phyloP scores from a whole-genome alignment of 2,797 vertebrate genomes.

The Perodicticus potto region DNA sequence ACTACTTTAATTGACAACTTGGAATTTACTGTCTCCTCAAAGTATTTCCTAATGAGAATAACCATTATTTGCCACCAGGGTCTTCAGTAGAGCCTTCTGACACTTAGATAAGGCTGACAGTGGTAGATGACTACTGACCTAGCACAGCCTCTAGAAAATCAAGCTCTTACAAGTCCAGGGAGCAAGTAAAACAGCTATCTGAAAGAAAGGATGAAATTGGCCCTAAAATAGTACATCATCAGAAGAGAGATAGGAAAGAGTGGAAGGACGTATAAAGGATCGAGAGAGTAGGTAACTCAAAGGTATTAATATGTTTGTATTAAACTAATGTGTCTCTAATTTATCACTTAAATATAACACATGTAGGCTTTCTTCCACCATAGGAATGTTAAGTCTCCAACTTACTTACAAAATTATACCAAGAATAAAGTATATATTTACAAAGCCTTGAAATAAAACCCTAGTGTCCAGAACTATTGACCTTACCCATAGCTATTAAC shows the following conservation, averaged over 20 bases:
- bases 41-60: conserved; percentile 13
- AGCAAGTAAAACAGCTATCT: neutral
- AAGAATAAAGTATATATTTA: conserved; percentile 74
- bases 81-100: neutral
- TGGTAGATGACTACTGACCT: neutral
- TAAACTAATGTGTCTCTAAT: conserved; percentile 68
- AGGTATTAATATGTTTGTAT: neutral
- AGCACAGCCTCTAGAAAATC: conserved; percentile 5
- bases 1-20: neutral
- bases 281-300: neutral
- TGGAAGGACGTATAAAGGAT: neutral
- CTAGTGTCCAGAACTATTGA: conserved; percentile 61
- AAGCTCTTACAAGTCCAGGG: neutral
- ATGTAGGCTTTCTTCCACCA: conserved; percentile 76
- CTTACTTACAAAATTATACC: conserved; percentile 72
- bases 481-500: conserved; percentile 72
- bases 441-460: conserved; percentile 73
- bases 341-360: conserved; percentile 74
- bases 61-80: neutral
- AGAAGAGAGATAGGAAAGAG: neutral
- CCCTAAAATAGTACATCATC: neutral
- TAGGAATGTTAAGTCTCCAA: conserved; percentile 78
- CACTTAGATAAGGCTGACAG: neutral
- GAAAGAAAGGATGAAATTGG: neutral
- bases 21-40: neutral